phyloP scores from a whole-genome alignment of 1,140 invertebrate species.

The Diprion similis region DNA sequence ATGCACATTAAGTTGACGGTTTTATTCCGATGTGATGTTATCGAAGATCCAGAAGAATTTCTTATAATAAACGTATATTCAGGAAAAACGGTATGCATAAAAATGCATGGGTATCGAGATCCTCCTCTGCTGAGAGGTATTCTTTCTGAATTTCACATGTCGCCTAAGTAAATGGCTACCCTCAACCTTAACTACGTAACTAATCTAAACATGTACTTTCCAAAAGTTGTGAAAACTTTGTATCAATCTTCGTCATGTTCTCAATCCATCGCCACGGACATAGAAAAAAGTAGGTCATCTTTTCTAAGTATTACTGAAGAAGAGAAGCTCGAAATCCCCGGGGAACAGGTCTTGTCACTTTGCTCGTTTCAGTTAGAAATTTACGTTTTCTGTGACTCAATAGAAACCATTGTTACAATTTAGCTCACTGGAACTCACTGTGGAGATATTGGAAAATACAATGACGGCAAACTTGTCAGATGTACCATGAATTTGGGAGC shows the following conservation, averaged over 20 bases:
- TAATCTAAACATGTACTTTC: not conserved
- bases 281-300: not conserved
- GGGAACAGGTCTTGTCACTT: too few relatives aligned
- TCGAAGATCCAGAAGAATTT: slow-evolving; percentile 36
- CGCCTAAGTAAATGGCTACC: not conserved
- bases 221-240: not conserved
- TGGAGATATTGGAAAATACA: not conserved
- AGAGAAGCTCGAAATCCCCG: too few relatives aligned
- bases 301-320: too few relatives aligned
- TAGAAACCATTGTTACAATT: not conserved
- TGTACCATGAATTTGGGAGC: not conserved
- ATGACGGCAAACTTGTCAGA: not conserved
- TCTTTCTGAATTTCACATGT: slow-evolving; percentile 18
- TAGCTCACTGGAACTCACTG: slow-evolving; percentile 16
- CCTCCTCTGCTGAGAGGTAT: slow-evolving; percentile 33
- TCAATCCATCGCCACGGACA: not conserved
- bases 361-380: too few relatives aligned
- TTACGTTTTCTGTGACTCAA: too few relatives aligned
- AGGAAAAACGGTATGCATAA: slow-evolving; percentile 38
- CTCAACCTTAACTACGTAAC: not conserved
- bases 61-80: slow-evolving; percentile 38
- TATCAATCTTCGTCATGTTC: not conserved
- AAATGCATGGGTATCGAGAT: slow-evolving; percentile 36
- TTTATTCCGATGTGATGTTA: slow-evolving; percentile 35
- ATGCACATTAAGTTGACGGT: slow-evolving; percentile 41